Percentiles rank a stretch among this genome's conserved stretches.
Evolutionary conservation across 1,140 invertebrate species (phyloP).

Genomic region (Drosophila takahashii): DNA sequence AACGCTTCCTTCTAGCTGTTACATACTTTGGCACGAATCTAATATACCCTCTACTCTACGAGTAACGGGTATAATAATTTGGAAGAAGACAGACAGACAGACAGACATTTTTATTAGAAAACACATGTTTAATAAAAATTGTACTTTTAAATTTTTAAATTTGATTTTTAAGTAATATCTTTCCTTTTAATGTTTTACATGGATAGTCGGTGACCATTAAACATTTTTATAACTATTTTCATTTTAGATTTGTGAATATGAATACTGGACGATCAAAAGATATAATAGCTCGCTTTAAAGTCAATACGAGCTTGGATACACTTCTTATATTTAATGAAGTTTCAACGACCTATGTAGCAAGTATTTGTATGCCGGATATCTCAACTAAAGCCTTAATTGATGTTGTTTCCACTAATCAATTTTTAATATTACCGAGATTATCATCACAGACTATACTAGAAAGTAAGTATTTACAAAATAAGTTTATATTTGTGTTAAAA

Average conservation of each 20-base stretch:
- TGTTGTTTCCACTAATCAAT: slow-evolving; percentile 95
- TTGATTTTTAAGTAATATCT: too few relatives aligned
- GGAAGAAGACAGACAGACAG: too few relatives aligned
- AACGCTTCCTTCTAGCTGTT: too few relatives aligned
- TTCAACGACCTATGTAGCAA: slow-evolving; percentile 91
- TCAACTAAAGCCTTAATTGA: slow-evolving; percentile 94
- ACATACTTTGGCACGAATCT: too few relatives aligned
- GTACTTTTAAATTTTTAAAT: too few relatives aligned
- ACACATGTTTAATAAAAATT: too few relatives aligned
- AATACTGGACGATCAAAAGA: slow-evolving; percentile 86
- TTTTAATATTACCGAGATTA: slow-evolving; percentile 93
- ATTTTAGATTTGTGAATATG: slow-evolving; percentile 88
- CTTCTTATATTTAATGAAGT: slow-evolving; percentile 97
- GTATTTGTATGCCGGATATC: slow-evolving; percentile 95
- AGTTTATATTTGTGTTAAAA: too few relatives aligned
- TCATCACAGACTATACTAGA: slow-evolving; percentile 93
- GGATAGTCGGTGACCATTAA: neutral
- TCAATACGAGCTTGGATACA: slow-evolving; percentile 92
- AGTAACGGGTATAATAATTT: too few relatives aligned
- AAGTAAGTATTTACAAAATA: slow-evolving; percentile 33
- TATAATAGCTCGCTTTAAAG: slow-evolving; percentile 89
- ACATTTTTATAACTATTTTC: neutral
- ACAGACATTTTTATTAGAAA: too few relatives aligned
- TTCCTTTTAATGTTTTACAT: too few relatives aligned
- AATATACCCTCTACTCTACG: too few relatives aligned